Evolutionary conservation across 2,113 vertebrate species (phyloP).

Genomic region (Urocynchramus pylzowi): DNA sequence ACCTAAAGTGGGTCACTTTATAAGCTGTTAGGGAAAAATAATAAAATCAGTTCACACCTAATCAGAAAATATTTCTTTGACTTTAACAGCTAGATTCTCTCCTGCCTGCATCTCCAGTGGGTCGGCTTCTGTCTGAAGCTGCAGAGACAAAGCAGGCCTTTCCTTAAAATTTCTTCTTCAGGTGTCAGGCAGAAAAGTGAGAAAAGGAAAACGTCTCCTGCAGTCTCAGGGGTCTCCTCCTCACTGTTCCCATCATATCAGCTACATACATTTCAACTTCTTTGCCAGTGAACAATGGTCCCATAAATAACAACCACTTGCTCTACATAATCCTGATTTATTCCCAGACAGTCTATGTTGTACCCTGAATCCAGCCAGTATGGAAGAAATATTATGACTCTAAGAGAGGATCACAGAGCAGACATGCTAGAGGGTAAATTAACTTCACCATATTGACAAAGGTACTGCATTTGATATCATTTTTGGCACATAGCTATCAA

Average conservation of each 20-base stretch:
- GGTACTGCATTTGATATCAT: not conserved
- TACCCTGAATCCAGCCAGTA: not conserved
- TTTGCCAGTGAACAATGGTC: not conserved
- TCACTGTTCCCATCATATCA: not conserved
- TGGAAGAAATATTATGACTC: slow-evolving; percentile 27
- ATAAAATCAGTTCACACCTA: slow-evolving; percentile 59
- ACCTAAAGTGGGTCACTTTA: slow-evolving; percentile 42
- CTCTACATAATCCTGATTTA: slow-evolving; percentile 35
- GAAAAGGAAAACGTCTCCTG: not conserved
- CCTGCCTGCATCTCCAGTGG: slow-evolving; percentile 5
- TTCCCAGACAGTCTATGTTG: not conserved
- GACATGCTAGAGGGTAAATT: not conserved
- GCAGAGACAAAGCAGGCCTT: not conserved
- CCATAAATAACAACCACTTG: slow-evolving; percentile 4
- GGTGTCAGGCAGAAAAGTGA: not conserved
- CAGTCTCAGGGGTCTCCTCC: not conserved
- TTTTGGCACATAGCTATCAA: not conserved
- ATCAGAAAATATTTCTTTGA: slow-evolving; percentile 54
- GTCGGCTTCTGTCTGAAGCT: not conserved
- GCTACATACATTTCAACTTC: not conserved
- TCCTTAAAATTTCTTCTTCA: not conserved
- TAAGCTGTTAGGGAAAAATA: slow-evolving; percentile 36
- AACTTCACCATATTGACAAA: not conserved
- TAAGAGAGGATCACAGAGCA: not conserved
- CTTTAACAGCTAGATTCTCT: slow-evolving; percentile 39